Base-by-base conservation (phyloP, 2,888 invertebrate species). In the Lithophane leautieri region DNA sequence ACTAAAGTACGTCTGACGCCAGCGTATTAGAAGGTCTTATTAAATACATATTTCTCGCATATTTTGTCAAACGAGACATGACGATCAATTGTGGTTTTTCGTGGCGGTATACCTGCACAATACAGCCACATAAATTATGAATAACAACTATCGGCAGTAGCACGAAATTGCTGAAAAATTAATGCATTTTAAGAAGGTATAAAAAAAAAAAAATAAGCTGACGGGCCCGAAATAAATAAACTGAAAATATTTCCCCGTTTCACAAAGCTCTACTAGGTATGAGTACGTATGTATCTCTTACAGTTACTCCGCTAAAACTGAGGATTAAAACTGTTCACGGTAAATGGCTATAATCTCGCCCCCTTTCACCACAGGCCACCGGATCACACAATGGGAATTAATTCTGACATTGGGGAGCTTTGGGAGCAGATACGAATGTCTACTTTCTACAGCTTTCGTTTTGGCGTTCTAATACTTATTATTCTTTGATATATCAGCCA, bases 321-420 rank as follows among this genome's bases (percentile, higher is more conserved):
- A 16, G 78, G 85, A 82, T 82, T 85, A 85, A 82, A 84, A 84
- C 58, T 58, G 70, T 82, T 82, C 85, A 78, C 78, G 67, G 85
- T 77, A 70, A 82, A 77, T 68, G 82, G 47, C 52, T 73, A 73
- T 85, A 76, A 84, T 84, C 82, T 85, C 78, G 47, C 73, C 78
- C 82, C 83, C 78, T 62, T 77, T 77, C 73, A 73, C 86, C 83
- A 65, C 86, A 77, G 83, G 78, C 68, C 65, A 54, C 86, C 86
- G 77, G 73, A 82, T 68, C 70, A 73, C 70, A 82, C 82, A 83
- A 85, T 85, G 68, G 78, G 78, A 70, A 77, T 82, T 85, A 85
- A 82, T 85, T 70, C 70, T 82, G 56, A 85, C 78, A 85, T 73
- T 70, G 78, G 85, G 82, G 76, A 67, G 61, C 61, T 84, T 83